These are phyloP conservation scores for Lynx canadensis DNA, from an alignment of 2,113 vertebrate genomes.

Conservation along the genomic window DNA sequence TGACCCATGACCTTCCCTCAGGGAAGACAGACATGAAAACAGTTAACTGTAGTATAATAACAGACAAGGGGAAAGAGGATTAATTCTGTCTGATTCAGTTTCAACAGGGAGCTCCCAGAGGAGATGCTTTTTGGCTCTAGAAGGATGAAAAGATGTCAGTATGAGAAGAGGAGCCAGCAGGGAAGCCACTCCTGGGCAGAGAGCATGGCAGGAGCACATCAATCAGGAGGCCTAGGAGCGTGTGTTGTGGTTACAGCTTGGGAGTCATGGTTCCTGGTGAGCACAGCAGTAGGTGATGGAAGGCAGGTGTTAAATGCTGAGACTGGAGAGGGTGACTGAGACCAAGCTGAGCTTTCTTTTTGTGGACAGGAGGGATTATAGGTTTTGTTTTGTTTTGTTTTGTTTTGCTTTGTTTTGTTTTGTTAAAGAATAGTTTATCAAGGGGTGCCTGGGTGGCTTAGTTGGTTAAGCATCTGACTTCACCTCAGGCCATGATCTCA, in stretches of 20 bases:
- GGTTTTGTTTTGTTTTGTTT: background rate
- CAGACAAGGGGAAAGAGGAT: background rate
- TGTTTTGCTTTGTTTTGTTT: too few species aligned
- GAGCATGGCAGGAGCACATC: background rate
- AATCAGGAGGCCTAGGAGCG: background rate
- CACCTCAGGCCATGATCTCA: too few species aligned
- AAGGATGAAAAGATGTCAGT: background rate
- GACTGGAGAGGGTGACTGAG: background rate
- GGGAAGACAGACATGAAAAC: constrained; percentile 44
- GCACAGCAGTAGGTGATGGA: accelerated
- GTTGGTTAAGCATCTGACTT: too few species aligned
- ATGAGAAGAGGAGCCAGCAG: background rate
- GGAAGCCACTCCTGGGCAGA: background rate
- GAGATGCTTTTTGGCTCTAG: background rate
- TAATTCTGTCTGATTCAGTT: constrained; percentile 48
- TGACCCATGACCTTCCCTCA: constrained; percentile 37
- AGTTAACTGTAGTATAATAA: constrained; percentile 40
- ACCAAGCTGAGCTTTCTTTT: background rate
- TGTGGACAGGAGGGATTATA: background rate
- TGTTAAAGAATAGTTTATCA: background rate
- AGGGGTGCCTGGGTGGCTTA: too few species aligned
- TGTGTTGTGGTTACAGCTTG: background rate
- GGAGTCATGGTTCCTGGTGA: background rate
- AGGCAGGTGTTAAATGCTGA: background rate
- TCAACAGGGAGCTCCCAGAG: background rate